phyloP scores from a whole-genome alignment of 2,797 vertebrate genomes.

The Scolopax rusticola region DNA sequence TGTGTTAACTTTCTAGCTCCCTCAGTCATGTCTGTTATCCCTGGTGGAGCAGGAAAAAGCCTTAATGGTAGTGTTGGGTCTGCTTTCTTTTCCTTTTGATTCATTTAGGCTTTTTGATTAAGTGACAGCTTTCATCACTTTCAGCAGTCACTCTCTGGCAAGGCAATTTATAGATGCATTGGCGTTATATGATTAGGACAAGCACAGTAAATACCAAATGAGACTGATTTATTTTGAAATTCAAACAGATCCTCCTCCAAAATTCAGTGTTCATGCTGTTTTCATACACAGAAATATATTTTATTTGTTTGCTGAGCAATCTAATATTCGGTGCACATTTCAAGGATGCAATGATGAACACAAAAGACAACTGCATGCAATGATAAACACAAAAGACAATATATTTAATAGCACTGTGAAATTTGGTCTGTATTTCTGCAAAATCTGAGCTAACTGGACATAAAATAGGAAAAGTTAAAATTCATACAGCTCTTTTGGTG shows the following conservation, averaged over 20 bases:
- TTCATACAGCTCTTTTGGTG: background rate
- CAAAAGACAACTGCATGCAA: no score
- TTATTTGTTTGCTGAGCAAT: slow-evolving; percentile 3
- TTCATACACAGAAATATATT: background rate
- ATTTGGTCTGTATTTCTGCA: background rate
- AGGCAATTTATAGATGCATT: slow-evolving; percentile 74
- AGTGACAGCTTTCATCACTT: slow-evolving; percentile 76
- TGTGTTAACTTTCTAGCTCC: background rate
- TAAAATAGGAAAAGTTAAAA: background rate
- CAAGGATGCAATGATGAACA: background rate
- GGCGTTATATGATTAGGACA: slow-evolving; percentile 67
- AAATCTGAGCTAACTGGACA: background rate
- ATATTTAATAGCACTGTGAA: background rate
- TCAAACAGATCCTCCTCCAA: slow-evolving; percentile 17
- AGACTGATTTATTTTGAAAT: slow-evolving; percentile 26
- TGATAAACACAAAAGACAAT: background rate
- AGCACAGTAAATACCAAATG: slow-evolving; percentile 69
- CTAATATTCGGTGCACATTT: background rate
- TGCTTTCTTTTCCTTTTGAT: slow-evolving; percentile 57
- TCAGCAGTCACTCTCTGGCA: slow-evolving; percentile 67
- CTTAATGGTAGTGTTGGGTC: background rate
- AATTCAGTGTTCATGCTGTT: background rate
- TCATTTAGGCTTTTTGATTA: slow-evolving; percentile 73
- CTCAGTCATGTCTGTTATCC: background rate
- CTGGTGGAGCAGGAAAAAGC: background rate